Base-by-base conservation (phyloP, 35 echinoderm and acorn worm genomes). In the Ptychodera flava region DNA sequence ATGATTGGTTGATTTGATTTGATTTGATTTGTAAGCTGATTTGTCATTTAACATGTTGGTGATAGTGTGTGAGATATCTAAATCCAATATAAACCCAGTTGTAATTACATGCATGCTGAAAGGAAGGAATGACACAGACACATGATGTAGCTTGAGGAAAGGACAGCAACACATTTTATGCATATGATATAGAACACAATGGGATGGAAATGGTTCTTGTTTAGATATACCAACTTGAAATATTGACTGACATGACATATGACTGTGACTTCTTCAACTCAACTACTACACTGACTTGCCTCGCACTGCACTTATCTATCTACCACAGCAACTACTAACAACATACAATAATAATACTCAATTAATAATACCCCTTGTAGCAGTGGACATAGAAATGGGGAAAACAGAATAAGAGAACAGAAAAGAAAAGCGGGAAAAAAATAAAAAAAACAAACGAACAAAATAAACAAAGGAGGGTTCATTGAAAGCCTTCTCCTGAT, bases 261-360 rank as follows among this genome's bases (percentile, higher is more conserved):
- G n/a, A n/a, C n/a, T n/a, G n/a, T n/a, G n/a, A n/a, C n/a, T n/a
- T n/a, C n/a, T n/a, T n/a, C n/a, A n/a, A n/a, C n/a, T n/a, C n/a
- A n/a, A n/a, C n/a, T n/a, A n/a, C n/a, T 12, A 64, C 45, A 64
- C 45, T 64, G 45, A 64, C 45, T 64, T 64, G 6, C 45, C 45
- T 64, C 45, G 45, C 45, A 64, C 45, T 64, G 45, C 45, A 64
- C 45, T 6, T 64, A 64, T 22, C 45, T 64, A 64, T 64, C 45
- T 64, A 64, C 45, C 45, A 64, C 45, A 64, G 45, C 45, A 64
- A 64, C 45, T 64, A 64, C 6, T 64, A 64, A 64, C 45, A 64
- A 64, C 45, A 64, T 64, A 64, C 45, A 64, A 64, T 64, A 64
- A 64, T 64, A n/a, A n/a, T n/a, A n/a, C n/a, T 64, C 45, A 64